Base-by-base conservation (phyloP, 2,888 invertebrate species). In the Ptycholaimellus sp. region DNA sequence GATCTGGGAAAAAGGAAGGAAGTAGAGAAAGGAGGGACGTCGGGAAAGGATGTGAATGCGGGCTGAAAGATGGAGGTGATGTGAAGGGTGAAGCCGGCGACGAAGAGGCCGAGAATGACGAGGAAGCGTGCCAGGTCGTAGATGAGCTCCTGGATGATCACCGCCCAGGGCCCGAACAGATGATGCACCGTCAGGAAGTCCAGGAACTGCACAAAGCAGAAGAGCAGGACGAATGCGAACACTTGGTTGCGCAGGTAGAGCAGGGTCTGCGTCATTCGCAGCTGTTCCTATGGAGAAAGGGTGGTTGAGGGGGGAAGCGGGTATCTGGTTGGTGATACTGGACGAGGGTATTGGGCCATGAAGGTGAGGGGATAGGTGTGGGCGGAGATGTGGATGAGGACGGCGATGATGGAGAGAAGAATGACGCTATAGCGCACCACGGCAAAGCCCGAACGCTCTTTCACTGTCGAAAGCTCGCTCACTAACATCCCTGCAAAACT, bases 91-190 rank as follows among this genome's bases (percentile, higher is more conserved):
- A 99, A 99, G 41, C 96, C 96, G 52, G 87, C 77, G 49, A 99
- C 82, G 64, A 99, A 99, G 60, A 99, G 85, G 23, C 81, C 76
- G 56, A 99, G 65, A 19, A 99, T 93, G 33, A 93, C 90, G 44
- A 99, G 70, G 62, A 99, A 99, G 42, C 63, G 50, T 5, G 60
- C 58, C 35, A 66, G 51, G 48, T 66, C 66, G 43, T 63, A 61
- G 56, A 66, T 60, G 22, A 66, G 52, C 44, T 56, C 56, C 29
- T 90, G 80, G 54, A 99, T 99, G 59, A 99, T 99, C 57, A 99
- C 96, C 23, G 93, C 93, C 96, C 96, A 99, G 0, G 96, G 96
- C 33, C 96, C 96, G 59, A 99, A 99, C 17, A 99, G 69, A 63
- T 96, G 85, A 62, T 99, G 96, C 60, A 99, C 96, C 19, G 90